Percentiles rank a stretch among this genome's conserved stretches.
These are phyloP conservation scores for Tortrix viridana DNA, from an alignment of 2,888 invertebrate genomes.

Conservation along the genomic window DNA sequence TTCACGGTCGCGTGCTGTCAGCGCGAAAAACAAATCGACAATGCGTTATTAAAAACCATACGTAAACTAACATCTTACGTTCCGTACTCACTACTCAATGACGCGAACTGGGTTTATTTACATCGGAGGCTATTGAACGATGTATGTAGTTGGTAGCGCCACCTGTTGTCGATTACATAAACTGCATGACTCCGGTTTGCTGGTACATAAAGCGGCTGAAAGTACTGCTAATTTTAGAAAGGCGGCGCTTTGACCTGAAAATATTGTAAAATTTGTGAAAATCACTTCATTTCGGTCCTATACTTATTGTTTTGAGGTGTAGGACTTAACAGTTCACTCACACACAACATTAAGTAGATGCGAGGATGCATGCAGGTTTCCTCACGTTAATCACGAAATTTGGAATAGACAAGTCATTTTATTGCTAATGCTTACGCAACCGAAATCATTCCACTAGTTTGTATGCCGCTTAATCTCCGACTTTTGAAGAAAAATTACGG, in stretches of 20 bases:
- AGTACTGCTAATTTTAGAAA: background rate
- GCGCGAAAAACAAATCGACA: conserved; percentile 52
- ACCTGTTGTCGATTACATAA: conserved; percentile 40
- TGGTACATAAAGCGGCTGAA: background rate
- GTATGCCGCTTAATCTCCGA: no score
- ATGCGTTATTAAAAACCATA: conserved; percentile 56
- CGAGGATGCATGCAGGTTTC: no score
- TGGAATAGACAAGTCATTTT: no score
- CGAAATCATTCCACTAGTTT: no score
- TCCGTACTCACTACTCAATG: conserved; percentile 16
- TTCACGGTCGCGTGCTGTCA: conserved; percentile 47
- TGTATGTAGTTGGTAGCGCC: conserved; percentile 39
- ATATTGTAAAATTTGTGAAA: no score
- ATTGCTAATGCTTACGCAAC: no score
- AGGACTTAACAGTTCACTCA: no score
- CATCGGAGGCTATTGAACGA: conserved; percentile 62
- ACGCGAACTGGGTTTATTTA: conserved; percentile 44
- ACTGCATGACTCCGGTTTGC: background rate
- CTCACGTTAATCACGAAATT: no score
- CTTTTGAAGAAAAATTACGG: no score
- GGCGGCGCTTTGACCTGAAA: background rate
- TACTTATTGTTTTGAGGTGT: no score
- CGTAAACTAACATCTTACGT: conserved; percentile 27
- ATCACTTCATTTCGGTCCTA: no score
- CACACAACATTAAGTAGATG: no score